These are phyloP conservation scores for Chromoteleia sp. DNA, from an alignment of 2,888 invertebrate genomes.

Conservation along the genomic window DNA sequence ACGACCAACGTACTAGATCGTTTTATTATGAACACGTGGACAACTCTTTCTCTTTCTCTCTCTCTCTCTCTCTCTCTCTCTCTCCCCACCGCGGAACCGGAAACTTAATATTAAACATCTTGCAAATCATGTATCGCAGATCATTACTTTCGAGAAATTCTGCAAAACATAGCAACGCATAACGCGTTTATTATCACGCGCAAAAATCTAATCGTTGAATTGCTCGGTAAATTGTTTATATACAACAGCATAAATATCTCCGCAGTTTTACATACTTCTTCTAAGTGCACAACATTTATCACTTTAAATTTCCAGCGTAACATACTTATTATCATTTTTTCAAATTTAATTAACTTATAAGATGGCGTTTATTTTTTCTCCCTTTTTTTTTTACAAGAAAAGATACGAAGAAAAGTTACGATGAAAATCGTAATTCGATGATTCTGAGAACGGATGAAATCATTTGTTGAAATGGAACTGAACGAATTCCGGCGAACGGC, in stretches of 20 bases:
- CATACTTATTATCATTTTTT: no score
- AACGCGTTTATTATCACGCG: constrained; percentile 24
- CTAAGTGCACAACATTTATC: not conserved
- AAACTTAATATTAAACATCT: constrained; percentile 65
- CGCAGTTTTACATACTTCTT: constrained; percentile 1
- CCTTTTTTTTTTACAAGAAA: not conserved
- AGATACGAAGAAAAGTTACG: no score
- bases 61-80: no score
- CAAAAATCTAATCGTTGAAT: constrained; percentile 38
- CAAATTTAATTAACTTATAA: no score
- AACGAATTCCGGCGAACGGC: constrained; percentile 24
- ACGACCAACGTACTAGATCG: constrained; percentile 34
- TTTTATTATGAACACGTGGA: constrained; percentile 59
- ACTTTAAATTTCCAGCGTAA: not conserved
- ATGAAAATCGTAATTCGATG: no score
- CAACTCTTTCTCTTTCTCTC: no score
- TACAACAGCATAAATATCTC: not conserved
- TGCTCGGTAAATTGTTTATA: constrained; percentile 10
- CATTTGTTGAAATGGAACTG: constrained; percentile 7
- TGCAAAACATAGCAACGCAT: constrained; percentile 22
- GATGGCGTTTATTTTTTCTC: no score
- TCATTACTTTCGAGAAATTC: constrained; percentile 56
- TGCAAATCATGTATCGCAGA: constrained; percentile 61
- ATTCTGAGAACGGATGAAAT: not conserved
- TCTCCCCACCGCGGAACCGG: constrained; percentile 66